Conservation (phyloP, 2,113 vertebrate genomes). For the Salvelinus fontinalis region DNA sequence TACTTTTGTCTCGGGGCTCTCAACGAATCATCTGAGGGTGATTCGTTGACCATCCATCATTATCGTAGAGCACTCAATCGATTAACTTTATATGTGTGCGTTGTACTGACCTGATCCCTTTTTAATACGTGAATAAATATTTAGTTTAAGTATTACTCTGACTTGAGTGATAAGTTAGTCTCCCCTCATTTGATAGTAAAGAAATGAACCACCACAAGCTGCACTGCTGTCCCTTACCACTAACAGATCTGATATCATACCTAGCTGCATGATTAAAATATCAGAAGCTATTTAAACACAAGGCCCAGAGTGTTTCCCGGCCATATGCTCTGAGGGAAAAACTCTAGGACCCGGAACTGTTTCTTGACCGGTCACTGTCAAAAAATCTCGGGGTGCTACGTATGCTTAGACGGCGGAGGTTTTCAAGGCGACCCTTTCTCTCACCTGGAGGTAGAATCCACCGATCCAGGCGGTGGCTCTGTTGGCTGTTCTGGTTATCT, state of each 20-base stretch:
- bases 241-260: background rate
- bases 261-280: background rate
- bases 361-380: background rate
- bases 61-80: too few species aligned
- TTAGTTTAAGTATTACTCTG: too few species aligned
- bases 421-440: background rate
- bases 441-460: slow-evolving; percentile 5
- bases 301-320: background rate
- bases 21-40: too few species aligned
- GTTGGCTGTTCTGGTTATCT: background rate
- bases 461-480: background rate
- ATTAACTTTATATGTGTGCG: too few species aligned
- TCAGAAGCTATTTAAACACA: too few species aligned
- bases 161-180: too few species aligned
- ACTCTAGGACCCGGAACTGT: background rate
- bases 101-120: too few species aligned
- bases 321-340: background rate
- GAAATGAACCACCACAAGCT: background rate
- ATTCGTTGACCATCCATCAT: too few species aligned
- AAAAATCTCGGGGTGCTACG: background rate
- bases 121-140: too few species aligned
- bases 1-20: too few species aligned
- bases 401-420: background rate
- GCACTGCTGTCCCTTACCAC: background rate
- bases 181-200: too few species aligned